Conservation (phyloP, 2,888 invertebrate genomes). For the Orchesellides sinensis region DNA sequence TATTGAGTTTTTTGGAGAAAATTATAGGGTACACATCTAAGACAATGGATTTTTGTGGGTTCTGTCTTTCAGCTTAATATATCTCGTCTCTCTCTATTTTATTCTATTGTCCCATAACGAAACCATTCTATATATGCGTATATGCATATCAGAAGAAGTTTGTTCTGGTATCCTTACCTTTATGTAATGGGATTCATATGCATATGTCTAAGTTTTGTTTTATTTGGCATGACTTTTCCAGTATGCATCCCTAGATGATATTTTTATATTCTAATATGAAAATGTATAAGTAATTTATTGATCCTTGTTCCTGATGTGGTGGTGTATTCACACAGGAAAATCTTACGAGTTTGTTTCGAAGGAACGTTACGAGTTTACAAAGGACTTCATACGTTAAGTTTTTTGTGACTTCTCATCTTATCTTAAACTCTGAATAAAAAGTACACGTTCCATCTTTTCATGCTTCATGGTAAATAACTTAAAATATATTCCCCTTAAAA, state of each 20-base stretch:
- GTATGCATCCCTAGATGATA: not conserved
- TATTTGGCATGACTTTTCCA: not conserved
- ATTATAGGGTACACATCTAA: slow-evolving; percentile 74
- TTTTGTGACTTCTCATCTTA: too few relatives aligned
- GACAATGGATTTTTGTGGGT: slow-evolving; percentile 75
- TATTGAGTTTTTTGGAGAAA: slow-evolving; percentile 75
- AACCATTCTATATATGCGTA: not conserved
- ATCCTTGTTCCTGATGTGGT: too few relatives aligned
- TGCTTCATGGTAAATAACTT: too few relatives aligned
- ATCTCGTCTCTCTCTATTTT: slow-evolving; percentile 33
- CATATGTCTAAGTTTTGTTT: not conserved
- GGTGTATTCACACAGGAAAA: too few relatives aligned
- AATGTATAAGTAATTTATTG: not conserved
- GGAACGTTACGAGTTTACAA: too few relatives aligned
- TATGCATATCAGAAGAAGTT: too few relatives aligned
- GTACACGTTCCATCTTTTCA: too few relatives aligned
- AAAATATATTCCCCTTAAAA: too few relatives aligned
- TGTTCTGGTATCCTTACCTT: not conserved
- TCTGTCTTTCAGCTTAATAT: slow-evolving; percentile 70
- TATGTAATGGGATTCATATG: too few relatives aligned
- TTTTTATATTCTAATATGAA: not conserved
- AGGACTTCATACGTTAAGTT: too few relatives aligned
- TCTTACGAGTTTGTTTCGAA: too few relatives aligned
- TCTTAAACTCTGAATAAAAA: too few relatives aligned
- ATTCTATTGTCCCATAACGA: slow-evolving; percentile 22